Percentiles rank a stretch among this genome's conserved stretches.
phyloP scores from a whole-genome alignment of 2,797 vertebrate genomes.

The Eupleurogrammus muticus region DNA sequence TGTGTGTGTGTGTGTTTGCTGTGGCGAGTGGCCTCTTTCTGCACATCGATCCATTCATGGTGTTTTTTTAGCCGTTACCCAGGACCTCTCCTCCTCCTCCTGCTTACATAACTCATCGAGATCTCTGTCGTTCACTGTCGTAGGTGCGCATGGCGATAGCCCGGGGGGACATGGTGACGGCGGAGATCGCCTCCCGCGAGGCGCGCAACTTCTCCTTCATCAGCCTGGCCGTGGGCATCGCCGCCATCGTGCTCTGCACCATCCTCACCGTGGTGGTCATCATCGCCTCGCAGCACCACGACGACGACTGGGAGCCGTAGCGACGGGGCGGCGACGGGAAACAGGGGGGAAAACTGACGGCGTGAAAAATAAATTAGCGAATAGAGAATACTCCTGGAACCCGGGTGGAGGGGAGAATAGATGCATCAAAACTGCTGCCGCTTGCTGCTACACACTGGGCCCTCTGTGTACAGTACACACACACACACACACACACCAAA shows the following conservation, averaged over 20 bases:
- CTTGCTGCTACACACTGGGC: conserved; percentile 30
- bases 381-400: conserved; percentile 56
- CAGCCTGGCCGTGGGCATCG: conserved; percentile 94
- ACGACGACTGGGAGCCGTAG: conserved; percentile 95
- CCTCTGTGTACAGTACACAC: conserved; percentile 46
- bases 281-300: conserved; percentile 95
- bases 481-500: conserved; percentile 39
- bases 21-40: conserved; percentile 51
- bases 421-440: conserved; percentile 55
- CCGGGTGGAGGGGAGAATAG: conserved; percentile 48
- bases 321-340: conserved; percentile 1
- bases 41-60: conserved; percentile 60
- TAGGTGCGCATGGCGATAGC: conserved; percentile 93
- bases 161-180: conserved; percentile 93
- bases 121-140: conserved; percentile 54
- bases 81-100: conserved; percentile 53
- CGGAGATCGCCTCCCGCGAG: conserved; percentile 94
- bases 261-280: conserved; percentile 97
- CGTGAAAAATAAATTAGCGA: conserved; percentile 42
- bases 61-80: conserved; percentile 22
- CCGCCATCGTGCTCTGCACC: conserved; percentile 95
- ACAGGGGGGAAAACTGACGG: conserved; percentile 21
- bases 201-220: conserved; percentile 98
- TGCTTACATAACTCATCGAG: conserved; percentile 62
- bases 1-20: conserved; percentile 43